Percentiles rank a stretch among this genome's conserved stretches.
Evolutionary conservation across 2,797 vertebrate genomes (phyloP).

Genomic region (Eulemur albifrons): DNA sequence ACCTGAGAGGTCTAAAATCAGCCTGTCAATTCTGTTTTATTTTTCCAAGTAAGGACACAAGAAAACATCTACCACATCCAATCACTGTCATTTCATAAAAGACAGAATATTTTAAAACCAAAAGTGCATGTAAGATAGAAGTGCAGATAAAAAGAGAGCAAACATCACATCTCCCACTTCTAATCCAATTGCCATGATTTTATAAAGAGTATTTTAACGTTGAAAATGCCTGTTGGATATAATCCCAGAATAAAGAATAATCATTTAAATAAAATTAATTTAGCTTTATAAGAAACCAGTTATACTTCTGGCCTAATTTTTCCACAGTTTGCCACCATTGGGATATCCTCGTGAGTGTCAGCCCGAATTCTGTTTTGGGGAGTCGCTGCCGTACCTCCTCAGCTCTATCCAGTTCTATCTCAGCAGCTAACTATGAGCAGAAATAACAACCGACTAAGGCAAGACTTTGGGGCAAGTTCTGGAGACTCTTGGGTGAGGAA

Average conservation of each 20-base stretch:
- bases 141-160: not conserved
- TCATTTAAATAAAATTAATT: not conserved
- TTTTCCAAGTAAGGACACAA: not conserved
- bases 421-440: not conserved
- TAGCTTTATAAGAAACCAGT: not conserved
- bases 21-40: not conserved
- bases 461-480: too few species aligned
- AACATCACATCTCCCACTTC: not conserved
- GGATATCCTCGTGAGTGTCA: not conserved
- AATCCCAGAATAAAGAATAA: not conserved
- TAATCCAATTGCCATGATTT: not conserved
- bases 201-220: not conserved
- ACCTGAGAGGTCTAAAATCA: not conserved
- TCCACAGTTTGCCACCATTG: not conserved
- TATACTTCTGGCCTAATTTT: too few species aligned
- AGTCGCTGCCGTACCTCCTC: fast-evolving
- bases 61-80: not conserved
- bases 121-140: not conserved
- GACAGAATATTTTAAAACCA: not conserved
- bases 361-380: not conserved
- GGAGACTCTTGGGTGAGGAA: not conserved
- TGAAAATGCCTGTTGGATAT: not conserved
- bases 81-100: not conserved
- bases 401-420: not conserved
- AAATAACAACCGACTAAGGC: not conserved